Conservation (phyloP, 2,888 invertebrate species). For the Thecocarcelia acutangulata region DNA sequence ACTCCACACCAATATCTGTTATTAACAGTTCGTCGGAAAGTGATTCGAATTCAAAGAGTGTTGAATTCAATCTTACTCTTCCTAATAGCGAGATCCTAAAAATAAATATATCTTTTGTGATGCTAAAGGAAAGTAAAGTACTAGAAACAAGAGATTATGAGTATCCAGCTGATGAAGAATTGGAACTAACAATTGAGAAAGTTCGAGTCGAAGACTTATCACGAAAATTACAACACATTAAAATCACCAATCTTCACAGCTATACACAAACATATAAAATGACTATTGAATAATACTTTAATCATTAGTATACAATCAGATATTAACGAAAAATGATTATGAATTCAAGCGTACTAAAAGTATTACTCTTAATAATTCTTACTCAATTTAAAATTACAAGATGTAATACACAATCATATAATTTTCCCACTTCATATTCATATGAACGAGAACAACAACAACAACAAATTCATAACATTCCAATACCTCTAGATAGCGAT, state of each 20-base stretch:
- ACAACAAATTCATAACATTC: too few species aligned
- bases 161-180: too few species aligned
- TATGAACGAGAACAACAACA: too few species aligned
- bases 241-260: constrained; percentile 24
- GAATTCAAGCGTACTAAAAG: too few species aligned
- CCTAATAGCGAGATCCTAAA: constrained; percentile 30
- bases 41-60: neutral
- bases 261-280: constrained; percentile 39
- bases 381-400: too few species aligned
- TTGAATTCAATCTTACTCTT: constrained; percentile 6
- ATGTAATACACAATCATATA: too few species aligned
- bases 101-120: constrained; percentile 20
- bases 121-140: constrained; percentile 3
- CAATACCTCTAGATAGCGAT: neutral
- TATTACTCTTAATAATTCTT: too few species aligned
- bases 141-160: constrained; percentile 3
- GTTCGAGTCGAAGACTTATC: constrained; percentile 23
- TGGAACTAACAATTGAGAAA: constrained; percentile 36
- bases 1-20: too few species aligned
- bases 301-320: neutral
- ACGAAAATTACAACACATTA: constrained; percentile 13
- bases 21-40: too few species aligned
- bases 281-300: constrained; percentile 27
- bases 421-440: too few species aligned
- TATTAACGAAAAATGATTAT: too few species aligned